A percentile compares a stretch with the other conserved stretches of the same genome.
Evolutionary conservation across 1,140 invertebrate species (phyloP).

Genomic region (Plutomurus gul): DNA sequence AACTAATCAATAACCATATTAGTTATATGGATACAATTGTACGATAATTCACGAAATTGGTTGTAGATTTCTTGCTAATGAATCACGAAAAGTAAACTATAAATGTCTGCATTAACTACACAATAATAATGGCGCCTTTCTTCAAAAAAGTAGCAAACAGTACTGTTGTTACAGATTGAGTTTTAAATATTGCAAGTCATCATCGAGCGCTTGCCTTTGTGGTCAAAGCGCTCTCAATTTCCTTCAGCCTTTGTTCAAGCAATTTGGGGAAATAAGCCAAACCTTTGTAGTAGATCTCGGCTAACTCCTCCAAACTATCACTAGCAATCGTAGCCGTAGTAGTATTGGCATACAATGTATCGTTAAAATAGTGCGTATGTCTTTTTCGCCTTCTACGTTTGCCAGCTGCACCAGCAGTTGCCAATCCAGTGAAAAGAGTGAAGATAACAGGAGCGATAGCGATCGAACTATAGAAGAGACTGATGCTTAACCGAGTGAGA

Average conservation of each 20-base stretch:
- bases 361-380: not conserved
- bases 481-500: slow-evolving; percentile 20
- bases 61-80: too few species aligned
- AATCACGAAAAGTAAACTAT: too few species aligned
- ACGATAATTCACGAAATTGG: too few species aligned
- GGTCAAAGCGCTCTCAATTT: slow-evolving; percentile 3
- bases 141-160: too few species aligned
- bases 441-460: slow-evolving; percentile 31
- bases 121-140: too few species aligned
- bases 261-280: not conserved
- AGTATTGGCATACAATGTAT: not conserved
- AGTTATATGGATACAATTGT: too few species aligned
- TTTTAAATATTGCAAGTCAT: slow-evolving; percentile 3
- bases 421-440: not conserved
- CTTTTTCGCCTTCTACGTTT: slow-evolving; percentile 6
- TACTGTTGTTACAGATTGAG: too few species aligned
- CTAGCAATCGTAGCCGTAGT: not conserved
- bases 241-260: not conserved
- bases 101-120: too few species aligned
- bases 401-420: too few species aligned
- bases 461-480: slow-evolving; percentile 6
- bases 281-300: not conserved
- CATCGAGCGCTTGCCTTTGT: not conserved
- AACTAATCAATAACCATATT: too few species aligned
- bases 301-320: not conserved